Evolutionary conservation across 2,888 invertebrate genomes (phyloP), one percentile per base, ranked within the genome.

Genomic region (Julus scandinavius): DNA sequence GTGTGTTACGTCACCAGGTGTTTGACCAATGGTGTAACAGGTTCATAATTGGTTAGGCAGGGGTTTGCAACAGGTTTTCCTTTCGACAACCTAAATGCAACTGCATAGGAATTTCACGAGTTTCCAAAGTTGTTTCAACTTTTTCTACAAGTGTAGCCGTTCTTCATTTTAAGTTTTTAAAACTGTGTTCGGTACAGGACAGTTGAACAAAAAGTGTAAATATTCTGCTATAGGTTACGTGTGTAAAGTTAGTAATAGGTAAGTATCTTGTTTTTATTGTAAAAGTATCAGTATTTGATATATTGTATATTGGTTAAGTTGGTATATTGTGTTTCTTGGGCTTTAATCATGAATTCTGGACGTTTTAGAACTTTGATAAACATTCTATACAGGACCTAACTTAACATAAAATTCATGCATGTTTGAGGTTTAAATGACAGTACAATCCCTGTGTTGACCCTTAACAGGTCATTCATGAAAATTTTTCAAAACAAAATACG

Each of bases 41-140:
- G 29, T 80, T 29, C 2, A 9, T 80, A 80, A 80, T 80, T 80
- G 80, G 80, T 13, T 2, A 80, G 80, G 38, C 13, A 80, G 80
- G 38, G 29, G 38, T 80, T 80, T 80, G 11, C 80, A 80, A 38
- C 80, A 80, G 80, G 80, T 80, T 80, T 80, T 80, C 29, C 9
- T 80, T 38, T 38, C 29, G 38, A 38, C 38, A 9, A 29, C 38
- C 80, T 38, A 9, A 13, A 80, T 80, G 38, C 80, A 38, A 80
- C 13, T 38, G 38, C 80, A 80, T 80, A 80, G 80, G 80, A 80
- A 80, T 72, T 72, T 72, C 72, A 5, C 11, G 72, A 72, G 7
- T 54, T 29, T 15, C 13, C 13, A 13, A 38, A 38, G 38, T 80
- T 11, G 80, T 80, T 80, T 80, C 80, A 29, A 7, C 72, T 20